These are phyloP conservation scores for Trigoniulus corallinus DNA, from an alignment of 1,140 invertebrate species.

Conservation along the genomic window DNA sequence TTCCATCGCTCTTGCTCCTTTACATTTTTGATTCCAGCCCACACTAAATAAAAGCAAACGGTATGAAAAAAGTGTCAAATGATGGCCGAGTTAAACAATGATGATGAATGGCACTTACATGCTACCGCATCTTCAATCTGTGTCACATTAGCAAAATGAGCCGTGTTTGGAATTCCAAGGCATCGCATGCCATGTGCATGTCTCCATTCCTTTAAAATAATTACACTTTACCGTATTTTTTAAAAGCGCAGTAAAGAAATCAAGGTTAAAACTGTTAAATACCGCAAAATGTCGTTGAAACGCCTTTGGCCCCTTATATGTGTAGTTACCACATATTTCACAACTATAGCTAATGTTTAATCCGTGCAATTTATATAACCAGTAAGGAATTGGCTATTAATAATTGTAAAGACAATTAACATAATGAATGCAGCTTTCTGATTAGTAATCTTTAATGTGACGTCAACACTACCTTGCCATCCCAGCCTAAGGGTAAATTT, in stretches of 20 bases:
- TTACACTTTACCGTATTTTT: conserved; percentile 1
- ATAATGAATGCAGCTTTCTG: conserved; percentile 6
- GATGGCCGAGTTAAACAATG: not conserved
- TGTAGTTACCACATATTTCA: conserved; percentile 99
- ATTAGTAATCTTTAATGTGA: conserved; percentile 2
- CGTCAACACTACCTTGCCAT: conserved; percentile 63
- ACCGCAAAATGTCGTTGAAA: conserved; percentile 96
- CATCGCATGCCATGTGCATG: conserved; percentile 99
- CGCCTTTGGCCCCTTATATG: conserved; percentile 99
- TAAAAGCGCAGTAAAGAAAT: not conserved
- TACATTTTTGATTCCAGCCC: conserved; percentile 90
- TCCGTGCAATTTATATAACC: conserved; percentile 98
- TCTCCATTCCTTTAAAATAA: conserved; percentile 64
- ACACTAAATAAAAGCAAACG: conserved; percentile 59
- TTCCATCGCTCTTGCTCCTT: conserved; percentile 93
- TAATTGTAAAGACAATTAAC: conserved; percentile 18
- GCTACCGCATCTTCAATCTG: conserved; percentile 96
- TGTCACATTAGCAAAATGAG: conserved; percentile 99
- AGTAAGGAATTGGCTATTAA: conserved; percentile 92
- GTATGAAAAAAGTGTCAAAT: conserved; percentile 16
- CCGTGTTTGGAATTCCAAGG: conserved; percentile 96
- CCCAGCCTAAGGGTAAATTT: conserved; percentile 97
- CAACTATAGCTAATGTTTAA: conserved; percentile 98
- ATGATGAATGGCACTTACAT: conserved; percentile 35
- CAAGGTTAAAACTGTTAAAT: conserved; percentile 18